Conservation (phyloP, 2,797 vertebrate species). For the Esox lucius region DNA sequence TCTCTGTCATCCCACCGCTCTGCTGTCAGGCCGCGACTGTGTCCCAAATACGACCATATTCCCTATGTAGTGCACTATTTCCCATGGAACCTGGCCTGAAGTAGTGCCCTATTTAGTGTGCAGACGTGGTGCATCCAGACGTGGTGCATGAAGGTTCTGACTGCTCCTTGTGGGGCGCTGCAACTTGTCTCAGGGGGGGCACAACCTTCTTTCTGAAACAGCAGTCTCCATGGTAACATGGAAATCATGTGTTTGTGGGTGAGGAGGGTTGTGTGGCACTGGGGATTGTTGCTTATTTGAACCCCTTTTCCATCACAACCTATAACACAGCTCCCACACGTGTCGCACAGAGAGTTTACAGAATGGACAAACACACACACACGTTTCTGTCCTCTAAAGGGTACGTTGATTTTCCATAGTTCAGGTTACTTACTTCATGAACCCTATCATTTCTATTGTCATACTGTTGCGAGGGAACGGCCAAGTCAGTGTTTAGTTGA, state of each 20-base stretch:
- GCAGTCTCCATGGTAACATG: conserved; percentile 45
- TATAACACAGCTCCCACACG: neutral
- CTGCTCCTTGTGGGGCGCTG: conserved; percentile 14
- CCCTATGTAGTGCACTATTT: no score
- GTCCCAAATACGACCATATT: no score
- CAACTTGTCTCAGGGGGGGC: conserved; percentile 29
- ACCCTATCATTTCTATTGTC: no score
- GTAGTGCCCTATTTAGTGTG: no score
- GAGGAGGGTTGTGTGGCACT: no score
- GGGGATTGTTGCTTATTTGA: neutral
- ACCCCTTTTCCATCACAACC: neutral
- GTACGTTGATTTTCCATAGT: no score
- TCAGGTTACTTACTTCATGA: no score
- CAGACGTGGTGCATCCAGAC: conserved; percentile 18
- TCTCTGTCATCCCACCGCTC: no score
- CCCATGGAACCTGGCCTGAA: neutral
- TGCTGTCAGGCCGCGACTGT: no score
- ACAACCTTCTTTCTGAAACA: conserved; percentile 8
- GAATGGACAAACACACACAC: neutral
- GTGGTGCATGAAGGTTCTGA: conserved; percentile 28
- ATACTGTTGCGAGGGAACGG: no score
- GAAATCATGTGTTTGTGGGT: conserved; percentile 27
- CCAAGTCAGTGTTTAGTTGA: no score
- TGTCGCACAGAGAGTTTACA: neutral
- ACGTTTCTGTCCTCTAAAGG: neutral